A percentile compares a stretch with the other conserved stretches of the same genome.
phyloP scores from a whole-genome alignment of 1,140 invertebrate species.

The Sarcophaga peregrina region DNA sequence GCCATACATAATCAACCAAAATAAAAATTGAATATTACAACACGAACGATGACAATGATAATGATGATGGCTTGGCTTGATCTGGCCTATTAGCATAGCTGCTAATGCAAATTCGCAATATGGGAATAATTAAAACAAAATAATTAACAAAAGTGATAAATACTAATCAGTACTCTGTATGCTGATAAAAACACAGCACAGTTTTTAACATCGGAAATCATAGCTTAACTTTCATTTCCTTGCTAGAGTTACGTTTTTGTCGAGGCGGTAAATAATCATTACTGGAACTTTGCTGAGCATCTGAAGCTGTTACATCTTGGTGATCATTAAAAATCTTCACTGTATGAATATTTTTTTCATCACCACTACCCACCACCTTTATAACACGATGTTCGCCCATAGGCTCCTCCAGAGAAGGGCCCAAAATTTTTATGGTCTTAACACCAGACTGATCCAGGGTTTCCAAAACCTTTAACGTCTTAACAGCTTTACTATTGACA shows the following conservation, averaged over 20 bases:
- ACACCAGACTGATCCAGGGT: conserved; percentile 54
- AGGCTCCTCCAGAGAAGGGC: conserved; percentile 55
- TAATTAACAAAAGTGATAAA: conserved; percentile 43
- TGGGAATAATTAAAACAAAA: neutral
- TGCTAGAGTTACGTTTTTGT: conserved; percentile 16
- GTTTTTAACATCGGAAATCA: neutral
- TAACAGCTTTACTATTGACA: conserved; percentile 52
- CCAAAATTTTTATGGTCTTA: conserved; percentile 60
- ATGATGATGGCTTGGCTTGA: neutral
- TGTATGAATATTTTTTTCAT: conserved; percentile 50
- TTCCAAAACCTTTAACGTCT: conserved; percentile 59
- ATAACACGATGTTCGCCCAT: conserved; percentile 56
- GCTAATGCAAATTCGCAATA: no score
- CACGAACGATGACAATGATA: neutral
- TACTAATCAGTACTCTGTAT: conserved; percentile 61
- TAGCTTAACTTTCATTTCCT: neutral
- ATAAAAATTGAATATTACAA: no score
- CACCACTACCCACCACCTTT: conserved; percentile 54
- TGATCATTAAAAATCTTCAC: conserved; percentile 60
- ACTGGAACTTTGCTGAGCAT: neutral
- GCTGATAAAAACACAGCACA: conserved; percentile 33
- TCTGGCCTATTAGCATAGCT: no score
- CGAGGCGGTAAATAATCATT: conserved; percentile 38
- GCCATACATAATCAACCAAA: neutral
- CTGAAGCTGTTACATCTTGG: conserved; percentile 43